These are phyloP conservation scores for Pteropus alecto DNA, from an alignment of 2,113 vertebrate species.

Conservation along the genomic window DNA sequence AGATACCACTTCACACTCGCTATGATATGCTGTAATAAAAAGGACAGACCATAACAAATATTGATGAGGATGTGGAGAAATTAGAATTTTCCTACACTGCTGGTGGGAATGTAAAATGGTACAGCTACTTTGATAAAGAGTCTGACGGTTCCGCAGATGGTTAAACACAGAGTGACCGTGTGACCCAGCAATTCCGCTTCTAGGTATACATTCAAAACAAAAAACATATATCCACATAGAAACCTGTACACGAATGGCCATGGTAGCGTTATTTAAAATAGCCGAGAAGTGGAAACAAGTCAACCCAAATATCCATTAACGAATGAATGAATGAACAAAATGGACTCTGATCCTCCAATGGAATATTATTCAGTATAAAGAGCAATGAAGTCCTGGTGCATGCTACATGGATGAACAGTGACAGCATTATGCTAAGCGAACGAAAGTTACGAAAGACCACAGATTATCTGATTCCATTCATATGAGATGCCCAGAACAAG, in stretches of 20 bases:
- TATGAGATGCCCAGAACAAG: not conserved
- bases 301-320: not conserved
- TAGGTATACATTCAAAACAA: not conserved
- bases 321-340: not conserved
- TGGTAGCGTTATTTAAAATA: not conserved
- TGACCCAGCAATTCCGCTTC: not conserved
- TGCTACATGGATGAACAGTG: not conserved
- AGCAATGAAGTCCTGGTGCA: not conserved
- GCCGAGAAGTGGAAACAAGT: not conserved
- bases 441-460: not conserved
- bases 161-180: not conserved
- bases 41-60: not conserved
- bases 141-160: not conserved
- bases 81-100: not conserved
- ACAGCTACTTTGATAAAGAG: not conserved
- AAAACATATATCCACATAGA: not conserved
- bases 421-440: not conserved
- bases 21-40: not conserved
- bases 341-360: too few relatives aligned
- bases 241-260: not conserved
- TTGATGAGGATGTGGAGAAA: not conserved
- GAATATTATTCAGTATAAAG: not conserved
- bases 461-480: not conserved
- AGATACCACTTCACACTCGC: not conserved
- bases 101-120: not conserved